phyloP scores from a whole-genome alignment of 1,140 invertebrate genomes.

The Microplitis demolitor region DNA sequence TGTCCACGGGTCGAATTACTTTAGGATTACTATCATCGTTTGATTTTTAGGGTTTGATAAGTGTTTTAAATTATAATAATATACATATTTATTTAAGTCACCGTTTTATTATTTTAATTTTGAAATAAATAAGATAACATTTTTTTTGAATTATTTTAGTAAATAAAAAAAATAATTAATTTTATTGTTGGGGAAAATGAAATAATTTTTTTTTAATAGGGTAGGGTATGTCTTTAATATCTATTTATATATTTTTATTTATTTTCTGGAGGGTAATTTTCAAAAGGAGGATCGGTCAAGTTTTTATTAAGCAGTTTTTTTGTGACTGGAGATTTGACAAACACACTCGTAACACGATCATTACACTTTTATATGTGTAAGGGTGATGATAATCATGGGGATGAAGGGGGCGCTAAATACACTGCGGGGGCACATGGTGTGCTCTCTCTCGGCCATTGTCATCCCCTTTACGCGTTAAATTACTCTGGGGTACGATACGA shows the following conservation, averaged over 20 bases:
- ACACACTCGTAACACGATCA: conserved; percentile 53
- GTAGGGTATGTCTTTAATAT: too few species aligned
- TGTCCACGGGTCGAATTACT: conserved; percentile 23
- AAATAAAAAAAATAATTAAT: too few species aligned
- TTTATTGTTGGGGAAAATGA: too few species aligned
- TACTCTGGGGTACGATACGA: conserved; percentile 48
- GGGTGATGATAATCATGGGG: background rate
- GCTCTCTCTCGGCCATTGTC: conserved; percentile 40
- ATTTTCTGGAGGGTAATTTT: too few species aligned
- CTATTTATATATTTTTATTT: too few species aligned
- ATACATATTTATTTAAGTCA: too few species aligned
- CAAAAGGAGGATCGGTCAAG: too few species aligned
- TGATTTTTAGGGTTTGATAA: background rate
- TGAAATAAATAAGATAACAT: too few species aligned
- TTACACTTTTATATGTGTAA: conserved; percentile 35
- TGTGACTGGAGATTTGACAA: conserved; percentile 47
- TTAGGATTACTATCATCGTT: background rate
- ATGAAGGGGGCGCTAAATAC: background rate
- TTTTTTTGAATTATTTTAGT: too few species aligned
- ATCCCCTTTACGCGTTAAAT: conserved; percentile 56
- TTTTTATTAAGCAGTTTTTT: conserved; percentile 29
- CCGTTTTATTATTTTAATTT: too few species aligned
- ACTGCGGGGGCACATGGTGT: conserved; percentile 41
- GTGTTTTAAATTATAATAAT: too few species aligned
- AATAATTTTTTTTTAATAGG: too few species aligned